Base-by-base conservation (phyloP, 2,113 vertebrate species). In the Colaptes auratus region DNA sequence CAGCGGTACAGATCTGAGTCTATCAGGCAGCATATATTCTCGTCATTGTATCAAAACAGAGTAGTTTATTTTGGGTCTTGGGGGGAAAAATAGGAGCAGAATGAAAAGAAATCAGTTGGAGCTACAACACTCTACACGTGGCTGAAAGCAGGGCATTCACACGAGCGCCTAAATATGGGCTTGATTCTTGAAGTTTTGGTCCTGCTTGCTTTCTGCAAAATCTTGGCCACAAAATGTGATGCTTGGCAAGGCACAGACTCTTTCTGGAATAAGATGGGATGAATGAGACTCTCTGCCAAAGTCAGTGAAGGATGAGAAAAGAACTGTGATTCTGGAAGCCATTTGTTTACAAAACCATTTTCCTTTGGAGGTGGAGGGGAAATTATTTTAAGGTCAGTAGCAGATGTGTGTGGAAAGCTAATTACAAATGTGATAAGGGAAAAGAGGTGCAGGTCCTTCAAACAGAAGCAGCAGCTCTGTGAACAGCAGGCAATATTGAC, bases 401-500 rank as follows among this genome's bases (percentile, higher is more conserved):
- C 39, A 67, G 66, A 94, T 82, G 64, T 52, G 63, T 76, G 28
- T 70, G 75, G 84, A 94, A 94, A 96, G 50, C 81, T 92, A 84
- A 93, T 66, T 85, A 60, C 53, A 90, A 82, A 73, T 60, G 35
- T 82, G 71, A 82, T 82, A 61, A 71, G 66, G 74, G 44, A 79
- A 73, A 58, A 58, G 71, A 85, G 53, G 44, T 10, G 4, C 20
- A 64, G 66, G 59, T 84, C 89, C 65, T 88, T 95, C 90, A 78
- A 39, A 90, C 17, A 74, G 65, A 91, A 88, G 53, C 53, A 93
- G 17, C 53, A 85, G 17, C 52, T 66, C 64, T 82, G 39, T 61
- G 61, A 93, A 86, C 44, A 90, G 39, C 27, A 73, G 79, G 48
- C 74, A 55, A 19, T 64, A 92, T 33, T 88, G 66, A 92, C 80